These are phyloP conservation scores for Xiphophorus birchmanni DNA, from an alignment of 2,797 vertebrate genomes.

Conservation along the genomic window DNA sequence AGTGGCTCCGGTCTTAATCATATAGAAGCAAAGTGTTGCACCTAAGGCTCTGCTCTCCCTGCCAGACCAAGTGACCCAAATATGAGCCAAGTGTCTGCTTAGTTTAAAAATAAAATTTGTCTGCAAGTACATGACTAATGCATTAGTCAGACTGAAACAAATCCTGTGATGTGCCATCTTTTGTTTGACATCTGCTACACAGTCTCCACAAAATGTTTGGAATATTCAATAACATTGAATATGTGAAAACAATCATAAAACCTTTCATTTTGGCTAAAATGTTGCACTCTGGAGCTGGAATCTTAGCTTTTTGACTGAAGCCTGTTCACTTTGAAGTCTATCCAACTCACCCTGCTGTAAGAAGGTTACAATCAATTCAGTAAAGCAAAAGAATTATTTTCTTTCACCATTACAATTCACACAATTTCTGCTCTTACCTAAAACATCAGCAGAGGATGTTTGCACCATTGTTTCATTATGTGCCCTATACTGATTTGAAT, in stretches of 20 bases:
- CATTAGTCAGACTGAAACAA: conserved; percentile 21
- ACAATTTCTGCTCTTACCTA: background rate
- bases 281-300: background rate
- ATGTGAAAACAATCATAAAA: background rate
- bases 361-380: background rate
- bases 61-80: conserved; percentile 42
- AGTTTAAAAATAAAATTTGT: conserved; percentile 26
- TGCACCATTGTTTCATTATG: background rate
- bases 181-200: conserved; percentile 7
- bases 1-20: conserved; percentile 44
- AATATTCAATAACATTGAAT: background rate
- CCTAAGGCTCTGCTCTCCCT: conserved; percentile 37
- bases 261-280: background rate
- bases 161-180: conserved; percentile 1
- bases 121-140: conserved; percentile 43
- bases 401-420: background rate
- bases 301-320: conserved; percentile 13
- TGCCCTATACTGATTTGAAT: conserved; percentile 4
- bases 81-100: conserved; percentile 31
- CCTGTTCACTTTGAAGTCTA: conserved; percentile 26
- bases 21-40: conserved; percentile 37
- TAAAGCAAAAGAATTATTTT: background rate
- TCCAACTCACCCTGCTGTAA: conserved; percentile 15
- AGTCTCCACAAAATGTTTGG: background rate
- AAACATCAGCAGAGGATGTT: background rate